A percentile compares a stretch with the other conserved stretches of the same genome.
These are phyloP conservation scores for Cynopterus brachyotis DNA, from an alignment of 2,113 vertebrate species.

Conservation along the genomic window DNA sequence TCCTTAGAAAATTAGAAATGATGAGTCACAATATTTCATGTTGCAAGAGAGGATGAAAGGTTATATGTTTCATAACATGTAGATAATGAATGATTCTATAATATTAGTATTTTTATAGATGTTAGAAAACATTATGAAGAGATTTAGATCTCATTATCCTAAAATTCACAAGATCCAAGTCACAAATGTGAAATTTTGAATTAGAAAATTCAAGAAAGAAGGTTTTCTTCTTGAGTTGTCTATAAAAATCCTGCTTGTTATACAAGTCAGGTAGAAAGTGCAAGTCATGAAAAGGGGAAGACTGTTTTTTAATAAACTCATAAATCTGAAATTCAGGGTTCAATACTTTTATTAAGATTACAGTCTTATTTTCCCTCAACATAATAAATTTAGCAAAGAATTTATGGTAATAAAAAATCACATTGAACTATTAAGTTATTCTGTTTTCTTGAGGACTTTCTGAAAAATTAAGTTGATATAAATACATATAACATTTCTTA, in stretches of 20 bases:
- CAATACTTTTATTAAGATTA: slow-evolving; percentile 70
- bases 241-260: slow-evolving; percentile 30
- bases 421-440: slow-evolving; percentile 46
- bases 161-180: slow-evolving; percentile 48
- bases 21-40: background rate
- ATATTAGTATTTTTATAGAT: background rate
- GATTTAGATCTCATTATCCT: background rate
- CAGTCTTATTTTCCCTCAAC: slow-evolving; percentile 41
- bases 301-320: slow-evolving; percentile 57
- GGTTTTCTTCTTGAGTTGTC: background rate
- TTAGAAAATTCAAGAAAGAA: background rate
- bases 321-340: slow-evolving; percentile 74
- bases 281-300: slow-evolving; percentile 30
- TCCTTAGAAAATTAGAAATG: slow-evolving; percentile 21
- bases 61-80: background rate
- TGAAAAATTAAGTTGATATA: background rate
- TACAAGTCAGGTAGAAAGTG: background rate
- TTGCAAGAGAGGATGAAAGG: background rate
- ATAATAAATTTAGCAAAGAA: slow-evolving; percentile 66
- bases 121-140: background rate
- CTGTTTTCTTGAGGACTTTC: background rate
- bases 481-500: background rate
- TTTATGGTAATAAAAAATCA: slow-evolving; percentile 67
- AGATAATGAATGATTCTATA: background rate
- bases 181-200: slow-evolving; percentile 30